Evolutionary conservation across 2,113 vertebrate species (phyloP), one percentile per base, ranked within the genome.

Genomic region (Eolophus roseicapilla): DNA sequence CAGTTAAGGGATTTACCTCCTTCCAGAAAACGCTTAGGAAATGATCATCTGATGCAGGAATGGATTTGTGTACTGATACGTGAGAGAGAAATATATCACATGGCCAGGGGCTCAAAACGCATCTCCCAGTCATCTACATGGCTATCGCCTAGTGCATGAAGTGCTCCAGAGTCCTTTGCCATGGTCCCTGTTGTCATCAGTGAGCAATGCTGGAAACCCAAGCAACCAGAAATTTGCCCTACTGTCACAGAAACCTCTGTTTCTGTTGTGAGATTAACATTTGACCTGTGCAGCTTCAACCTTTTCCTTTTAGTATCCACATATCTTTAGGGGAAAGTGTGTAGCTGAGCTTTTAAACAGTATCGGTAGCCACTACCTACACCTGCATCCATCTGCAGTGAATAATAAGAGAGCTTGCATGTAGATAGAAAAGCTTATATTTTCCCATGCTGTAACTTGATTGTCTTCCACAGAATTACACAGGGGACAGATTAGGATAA

Each of bases 291-390:
- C 39, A 80, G 24, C 73, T 95, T 71, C 37, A 70, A 5, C n/a
- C 7, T 90, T 96, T 88, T 74, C 43, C 3, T 90, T 86, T 81
- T 13, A 93, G 24, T 65, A 39, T 82, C 33, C 33, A 35, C 46
- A 4, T 46, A 9, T 70, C 75, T 95, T 76, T 17, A 86, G 81
- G 69, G 78, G 37, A 73, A 92, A 64, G 53, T 29, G 21, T 15
- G 39, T 47, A 73, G 78, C 37, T 59, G 59, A 77, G 59, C 13
- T 95, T 91, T 83, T 64, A n/a, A 80, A 71, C 0, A 2, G 25
- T 35, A 90, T 90, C 94, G n/a, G 96, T 96, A 96, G 93, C 94
- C 75, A 88, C 79, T 77, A 47, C 87, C 50, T 95, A 50, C 78
- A 90, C 82, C 93, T 95, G 85, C 39, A 31, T 70, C 79, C 90